Conservation (phyloP, 2,797 vertebrate genomes). For the Denticeps clupeoides region DNA sequence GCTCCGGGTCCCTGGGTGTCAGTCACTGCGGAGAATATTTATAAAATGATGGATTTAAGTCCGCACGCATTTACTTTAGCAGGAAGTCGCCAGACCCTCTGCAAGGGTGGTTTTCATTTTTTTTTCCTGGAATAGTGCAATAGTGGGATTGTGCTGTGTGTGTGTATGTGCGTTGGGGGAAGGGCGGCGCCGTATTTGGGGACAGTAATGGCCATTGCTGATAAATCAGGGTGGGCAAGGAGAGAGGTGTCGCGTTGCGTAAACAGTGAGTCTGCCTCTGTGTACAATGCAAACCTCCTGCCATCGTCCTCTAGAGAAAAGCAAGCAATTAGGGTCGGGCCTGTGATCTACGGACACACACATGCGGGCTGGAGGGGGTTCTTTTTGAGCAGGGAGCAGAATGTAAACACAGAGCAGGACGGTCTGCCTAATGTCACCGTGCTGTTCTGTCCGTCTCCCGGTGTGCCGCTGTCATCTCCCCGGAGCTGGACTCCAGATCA, state of each 20-base stretch:
- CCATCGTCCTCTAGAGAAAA: slow-evolving; percentile 48
- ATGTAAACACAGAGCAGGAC: slow-evolving; percentile 61
- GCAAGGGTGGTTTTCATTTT: no score
- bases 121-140: no score
- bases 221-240: slow-evolving; percentile 12
- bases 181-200: no score
- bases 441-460: neutral
- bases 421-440: slow-evolving; percentile 62
- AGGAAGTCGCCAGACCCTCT: slow-evolving; percentile 40
- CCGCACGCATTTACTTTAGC: slow-evolving; percentile 43
- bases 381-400: slow-evolving; percentile 62
- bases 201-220: slow-evolving; percentile 13
- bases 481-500: neutral
- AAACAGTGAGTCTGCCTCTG: slow-evolving; percentile 45
- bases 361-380: slow-evolving; percentile 25
- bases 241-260: slow-evolving; percentile 38
- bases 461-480: neutral
- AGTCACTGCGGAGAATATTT: neutral
- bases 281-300: slow-evolving; percentile 49
- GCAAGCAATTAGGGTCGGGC: slow-evolving; percentile 48
- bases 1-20: no score
- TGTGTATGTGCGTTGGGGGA: no score
- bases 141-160: no score
- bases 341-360: slow-evolving; percentile 21
- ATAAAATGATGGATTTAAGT: slow-evolving; percentile 39